A percentile compares a stretch with the other conserved stretches of the same genome.
Conservation (phyloP, 1,140 invertebrate genomes). For the Adoxophyes honmai region DNA sequence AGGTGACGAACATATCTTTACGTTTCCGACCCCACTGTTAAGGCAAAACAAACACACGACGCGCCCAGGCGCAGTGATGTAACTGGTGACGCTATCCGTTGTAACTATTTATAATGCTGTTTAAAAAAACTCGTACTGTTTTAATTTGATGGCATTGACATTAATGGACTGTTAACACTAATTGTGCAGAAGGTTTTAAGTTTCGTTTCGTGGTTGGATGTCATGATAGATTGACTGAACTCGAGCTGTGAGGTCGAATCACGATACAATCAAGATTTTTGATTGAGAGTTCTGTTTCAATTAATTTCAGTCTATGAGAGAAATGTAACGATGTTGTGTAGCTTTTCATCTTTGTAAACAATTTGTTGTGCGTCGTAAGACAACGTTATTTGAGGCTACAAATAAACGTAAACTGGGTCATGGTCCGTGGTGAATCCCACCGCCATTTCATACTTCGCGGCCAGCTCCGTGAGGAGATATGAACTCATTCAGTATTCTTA, state of each 20-base stretch:
- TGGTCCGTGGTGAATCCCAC: conserved; percentile 47
- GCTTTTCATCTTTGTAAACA: too few species aligned
- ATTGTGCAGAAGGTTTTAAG: conserved; percentile 1
- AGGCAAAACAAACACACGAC: conserved; percentile 37
- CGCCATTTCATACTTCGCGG: background rate
- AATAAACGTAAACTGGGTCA: conserved; percentile 61
- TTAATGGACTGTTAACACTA: conserved; percentile 16
- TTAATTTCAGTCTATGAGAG: too few species aligned
- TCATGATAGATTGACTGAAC: too few species aligned
- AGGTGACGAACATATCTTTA: conserved; percentile 24
- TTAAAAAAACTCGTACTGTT: conserved; percentile 23
- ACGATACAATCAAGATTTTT: background rate
- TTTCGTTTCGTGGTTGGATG: background rate
- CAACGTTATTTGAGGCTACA: conserved; percentile 43
- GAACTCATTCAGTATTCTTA: conserved; percentile 5
- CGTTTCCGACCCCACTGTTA: conserved; percentile 31
- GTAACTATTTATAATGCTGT: conserved; percentile 42
- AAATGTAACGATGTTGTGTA: too few species aligned
- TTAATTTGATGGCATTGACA: conserved; percentile 36
- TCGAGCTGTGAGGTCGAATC: background rate
- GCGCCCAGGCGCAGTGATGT: conserved; percentile 44
- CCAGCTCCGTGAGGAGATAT: background rate
- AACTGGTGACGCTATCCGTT: conserved; percentile 42
- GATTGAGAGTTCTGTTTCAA: background rate
- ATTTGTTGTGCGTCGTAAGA: conserved; percentile 1